phyloP scores from a whole-genome alignment of 2,113 vertebrate species.

The Gila orcuttii region DNA sequence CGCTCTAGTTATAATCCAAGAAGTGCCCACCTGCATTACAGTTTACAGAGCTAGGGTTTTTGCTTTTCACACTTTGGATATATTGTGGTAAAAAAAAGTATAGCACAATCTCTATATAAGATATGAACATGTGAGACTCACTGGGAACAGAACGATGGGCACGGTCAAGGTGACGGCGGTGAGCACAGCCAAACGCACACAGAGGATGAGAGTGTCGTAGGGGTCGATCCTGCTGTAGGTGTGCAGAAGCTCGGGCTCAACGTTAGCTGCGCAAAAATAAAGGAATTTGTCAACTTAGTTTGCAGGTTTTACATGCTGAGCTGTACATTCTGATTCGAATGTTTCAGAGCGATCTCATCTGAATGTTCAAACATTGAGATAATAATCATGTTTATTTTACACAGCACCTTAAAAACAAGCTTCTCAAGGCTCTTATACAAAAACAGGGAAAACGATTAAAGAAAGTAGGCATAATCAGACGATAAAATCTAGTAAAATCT shows the following conservation, averaged over 20 bases:
- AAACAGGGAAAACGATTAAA: not conserved
- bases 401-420: not conserved
- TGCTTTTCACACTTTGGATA: not conserved
- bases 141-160: constrained; percentile 95
- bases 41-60: not conserved
- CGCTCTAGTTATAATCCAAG: not conserved
- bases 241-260: constrained; percentile 94
- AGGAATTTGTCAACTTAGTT: not conserved
- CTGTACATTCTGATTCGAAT: not conserved
- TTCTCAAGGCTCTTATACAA: not conserved
- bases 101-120: not conserved
- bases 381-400: not conserved
- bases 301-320: not conserved
- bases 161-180: constrained; percentile 95
- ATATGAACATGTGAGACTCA: constrained; percentile 69
- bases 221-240: constrained; percentile 92
- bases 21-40: not conserved
- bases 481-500: not conserved
- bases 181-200: constrained; percentile 93
- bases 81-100: not conserved
- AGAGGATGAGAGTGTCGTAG: constrained; percentile 90
- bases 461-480: not conserved
- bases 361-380: not conserved
- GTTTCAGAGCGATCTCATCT: not conserved
- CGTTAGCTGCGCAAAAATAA: constrained; percentile 70